Evolutionary conservation across 1,140 invertebrate genomes (phyloP), one percentile per base, ranked within the genome.

Genomic region (Drosophila lacteicornis): DNA sequence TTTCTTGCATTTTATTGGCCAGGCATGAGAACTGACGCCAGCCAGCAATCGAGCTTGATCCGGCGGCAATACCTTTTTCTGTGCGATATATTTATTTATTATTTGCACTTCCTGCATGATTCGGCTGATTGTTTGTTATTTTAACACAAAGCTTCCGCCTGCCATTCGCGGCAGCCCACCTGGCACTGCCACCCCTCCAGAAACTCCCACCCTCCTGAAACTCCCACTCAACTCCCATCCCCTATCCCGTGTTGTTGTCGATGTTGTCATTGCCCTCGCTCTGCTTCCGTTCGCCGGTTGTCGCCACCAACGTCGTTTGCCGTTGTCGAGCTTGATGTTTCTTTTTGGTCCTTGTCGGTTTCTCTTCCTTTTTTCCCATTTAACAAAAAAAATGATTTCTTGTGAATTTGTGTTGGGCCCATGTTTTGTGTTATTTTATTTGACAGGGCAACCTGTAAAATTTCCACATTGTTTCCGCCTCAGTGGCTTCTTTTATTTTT

Each of bases 101-200:
- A 90, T 90, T 90, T 90, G 81, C 85, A 82, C 85, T 90, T 90
- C 85, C 85, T 90, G 82, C 81, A 85, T 90, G 85, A 88, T 88
- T 90, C 81, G 85, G 69, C 67, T 90, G 85, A 91, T 90, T 90
- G 85, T 90, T 90, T 90, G 85, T 90, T 90, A 91, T 90, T 90
- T 90, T 90, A 90, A 91, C 85, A 85, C 85, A 90, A 85, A 73
- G 85, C 75, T 90, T 90, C 85, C 86, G 86, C 53, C 79, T 76
- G 75, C 53, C 49, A 46, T 53, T 76, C 56, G 74, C 69, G 75
- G 56, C 75, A 51, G 17, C 51, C 19, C 53, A 56, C 15, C 59
- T 25, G 19, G 15, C 43, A 19, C 19, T 25, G 22, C 43, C 42
- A 47, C 59, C 47, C 22, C 58, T 47, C 13, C 6, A 19, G 36